Percentiles rank a stretch among this genome's conserved stretches.
Evolutionary conservation across 2,888 invertebrate species (phyloP).

Genomic region (Idaea biselata): DNA sequence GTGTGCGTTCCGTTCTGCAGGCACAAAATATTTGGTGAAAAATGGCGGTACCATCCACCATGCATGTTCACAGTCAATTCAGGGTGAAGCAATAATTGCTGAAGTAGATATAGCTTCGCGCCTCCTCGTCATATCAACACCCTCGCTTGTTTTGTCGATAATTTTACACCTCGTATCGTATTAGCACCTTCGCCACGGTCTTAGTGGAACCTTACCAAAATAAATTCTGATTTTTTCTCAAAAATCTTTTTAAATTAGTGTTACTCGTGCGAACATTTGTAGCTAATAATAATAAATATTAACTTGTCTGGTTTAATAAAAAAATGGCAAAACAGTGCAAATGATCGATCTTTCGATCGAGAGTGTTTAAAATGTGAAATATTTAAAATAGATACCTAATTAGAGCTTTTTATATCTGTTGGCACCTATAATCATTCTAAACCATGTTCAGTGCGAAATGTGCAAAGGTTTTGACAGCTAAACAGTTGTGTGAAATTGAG

Average conservation of each 20-base stretch:
- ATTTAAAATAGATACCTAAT: neutral
- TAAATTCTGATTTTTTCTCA: neutral
- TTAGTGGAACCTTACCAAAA: constrained; percentile 20
- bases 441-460: neutral
- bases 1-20: neutral
- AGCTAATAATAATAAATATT: neutral
- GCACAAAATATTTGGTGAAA: constrained; percentile 9
- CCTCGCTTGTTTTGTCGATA: constrained; percentile 71
- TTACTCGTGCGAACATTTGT: no score
- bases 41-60: constrained; percentile 14
- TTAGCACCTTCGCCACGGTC: constrained; percentile 36
- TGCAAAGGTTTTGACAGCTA: constrained; percentile 14
- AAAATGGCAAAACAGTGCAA: neutral
- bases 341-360: neutral
- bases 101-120: constrained; percentile 10
- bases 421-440: neutral
- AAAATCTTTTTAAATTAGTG: neutral
- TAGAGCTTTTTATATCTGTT: neutral
- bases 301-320: neutral
- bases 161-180: constrained; percentile 54
- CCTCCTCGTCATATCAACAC: constrained; percentile 32
- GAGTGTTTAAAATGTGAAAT: neutral
- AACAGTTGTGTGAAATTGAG: constrained; percentile 49
- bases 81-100: constrained; percentile 33
- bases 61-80: constrained; percentile 33